Evolutionary conservation across 2,113 vertebrate species (phyloP), one percentile per base, ranked within the genome.

Genomic region (Crotophaga sulcirostris): DNA sequence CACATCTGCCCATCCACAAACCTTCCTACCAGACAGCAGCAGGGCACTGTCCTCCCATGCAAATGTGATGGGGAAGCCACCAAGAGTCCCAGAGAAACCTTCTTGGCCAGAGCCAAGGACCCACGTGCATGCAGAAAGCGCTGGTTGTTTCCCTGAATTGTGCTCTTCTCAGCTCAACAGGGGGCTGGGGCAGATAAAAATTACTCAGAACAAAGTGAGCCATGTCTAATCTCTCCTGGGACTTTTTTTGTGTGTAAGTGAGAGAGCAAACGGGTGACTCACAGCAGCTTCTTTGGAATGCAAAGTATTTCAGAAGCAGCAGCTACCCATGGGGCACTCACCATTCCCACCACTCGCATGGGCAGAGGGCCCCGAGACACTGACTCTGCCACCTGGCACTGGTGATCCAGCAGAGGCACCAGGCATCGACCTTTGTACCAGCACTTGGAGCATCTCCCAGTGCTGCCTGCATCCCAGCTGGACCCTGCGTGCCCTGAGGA

Each of bases 381-480:
- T 1, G 0, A 17, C 42, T 44, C 38, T 77, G 33, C 64, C 5
- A 1, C 6, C 2, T 2, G 21, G 28, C 16, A 7, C 52, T 3
- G 3, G 17, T 3, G 6, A 47, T 24, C 13, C 3, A 3, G 13
- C 2, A 3, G 44, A 75, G 85, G 26, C 17, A 83, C 14, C 24
- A 58, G 33, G 29, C 56, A 86, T 9, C 12, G 64, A 28, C 38
- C 31, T 16, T 73, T 16, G 5, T 14, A 58, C 13, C 59, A 84
- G 38, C 9, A 4, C 14, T 45, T 64, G 25, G 20, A 77, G 66
- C 77, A 42, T 45, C 40, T 73, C 28, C 54, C 1, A 0, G 36
- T 58, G 63, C 62, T 68, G 40, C n/a, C 58, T 0, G 0, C 19
- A 33, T 76, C 62, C 47, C 13, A 28, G 11, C 29, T 18, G 45